Evolutionary conservation across 2,113 vertebrate genomes (phyloP).

Genomic region (Thalassarche chlororhynchos): DNA sequence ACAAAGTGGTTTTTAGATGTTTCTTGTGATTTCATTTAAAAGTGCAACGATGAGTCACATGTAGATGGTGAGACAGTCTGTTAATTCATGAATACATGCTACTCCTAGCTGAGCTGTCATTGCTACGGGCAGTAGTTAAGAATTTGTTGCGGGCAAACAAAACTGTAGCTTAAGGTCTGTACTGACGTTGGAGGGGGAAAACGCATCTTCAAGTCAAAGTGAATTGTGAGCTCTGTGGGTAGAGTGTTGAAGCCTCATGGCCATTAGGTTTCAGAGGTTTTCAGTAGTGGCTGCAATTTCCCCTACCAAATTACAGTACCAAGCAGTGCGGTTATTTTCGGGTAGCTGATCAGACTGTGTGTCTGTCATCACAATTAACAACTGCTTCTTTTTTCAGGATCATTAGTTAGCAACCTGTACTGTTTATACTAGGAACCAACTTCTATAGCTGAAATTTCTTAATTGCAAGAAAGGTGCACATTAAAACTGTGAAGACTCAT

Average conservation of each 20-base stretch:
- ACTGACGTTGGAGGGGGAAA: background rate
- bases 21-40: background rate
- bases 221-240: rapidly evolving
- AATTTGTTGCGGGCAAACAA: background rate
- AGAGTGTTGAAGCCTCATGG: background rate
- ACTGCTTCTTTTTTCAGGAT: background rate
- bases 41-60: background rate
- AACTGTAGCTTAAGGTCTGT: background rate
- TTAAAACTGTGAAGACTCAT: background rate
- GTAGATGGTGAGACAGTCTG: background rate
- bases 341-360: background rate
- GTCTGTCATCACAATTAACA: background rate
- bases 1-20: background rate
- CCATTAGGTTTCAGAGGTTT: background rate
- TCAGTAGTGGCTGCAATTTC: background rate
- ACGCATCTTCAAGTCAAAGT: rapidly evolving
- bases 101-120: background rate
- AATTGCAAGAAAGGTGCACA: rapidly evolving
- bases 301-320: background rate
- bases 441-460: rapidly evolving
- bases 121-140: background rate
- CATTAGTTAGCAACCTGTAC: background rate
- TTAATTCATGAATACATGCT: background rate
- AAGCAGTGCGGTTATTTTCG: background rate
- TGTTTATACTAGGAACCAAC: background rate